Base-by-base conservation (phyloP, 2,113 vertebrate genomes). In the Chunga burmeisteri region DNA sequence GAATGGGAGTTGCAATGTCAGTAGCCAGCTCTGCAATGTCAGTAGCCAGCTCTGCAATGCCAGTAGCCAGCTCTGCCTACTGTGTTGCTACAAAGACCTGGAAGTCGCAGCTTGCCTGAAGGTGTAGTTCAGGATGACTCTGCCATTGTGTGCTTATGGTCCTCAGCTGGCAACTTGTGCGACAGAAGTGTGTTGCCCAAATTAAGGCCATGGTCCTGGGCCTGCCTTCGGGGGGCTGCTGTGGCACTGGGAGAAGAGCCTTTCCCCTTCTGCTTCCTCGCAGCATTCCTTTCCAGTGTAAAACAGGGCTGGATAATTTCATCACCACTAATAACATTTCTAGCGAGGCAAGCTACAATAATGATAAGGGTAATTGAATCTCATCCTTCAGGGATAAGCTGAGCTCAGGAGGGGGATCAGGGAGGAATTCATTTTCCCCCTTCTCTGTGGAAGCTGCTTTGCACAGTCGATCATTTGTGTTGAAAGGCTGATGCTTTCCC, bases 321-420 rank as follows among this genome's bases (percentile, higher is more conserved):
- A 95, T 96, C 93, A 87, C 42, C 0, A 2, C 93, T 95, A 97
- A 96, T 97, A 94, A 96, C 93, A 62, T 95, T 94, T 70, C 96
- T 93, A 73, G 93, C 21, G 5, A 91, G 78, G 94, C 93, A 93
- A 86, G 89, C 93, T 91, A 88, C 82, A 56, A 52, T 90, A 92
- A 94, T 94, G 95, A 96, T 96, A 94, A 96, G 93, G 96, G 95
- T 97, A 97, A 97, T 97, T 96, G 93, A 95, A 96, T 96, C 94
- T 97, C 87, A 85, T 88, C 89, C 94, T 96, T 94, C 66, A 78
- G 95, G 93, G 91, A 95, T 93, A 95, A 95, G 91, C 89, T 66
- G 79, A 90, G 84, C 91, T 94, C 93, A 88, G 91, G 79, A 90
- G 81, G 74, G 84, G 89, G 62, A 86, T 75, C 77, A 77, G 86